Evolutionary conservation across 1,140 invertebrate genomes (phyloP).

Genomic region (Theocolax elegans): DNA sequence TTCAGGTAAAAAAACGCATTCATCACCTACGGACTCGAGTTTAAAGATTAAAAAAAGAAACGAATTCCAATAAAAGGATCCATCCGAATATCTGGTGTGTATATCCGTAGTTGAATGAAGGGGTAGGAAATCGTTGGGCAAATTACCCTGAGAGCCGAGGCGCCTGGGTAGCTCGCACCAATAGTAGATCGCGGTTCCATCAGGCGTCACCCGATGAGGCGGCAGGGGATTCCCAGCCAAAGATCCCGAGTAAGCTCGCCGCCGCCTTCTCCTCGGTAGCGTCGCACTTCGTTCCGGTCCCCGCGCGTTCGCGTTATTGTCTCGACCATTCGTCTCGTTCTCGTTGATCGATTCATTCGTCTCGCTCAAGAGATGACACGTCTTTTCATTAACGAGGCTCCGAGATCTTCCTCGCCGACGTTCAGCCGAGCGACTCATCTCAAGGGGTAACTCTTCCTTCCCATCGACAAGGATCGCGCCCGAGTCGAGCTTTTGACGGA

Average conservation of each 20-base stretch:
- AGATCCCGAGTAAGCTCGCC: constrained; percentile 58
- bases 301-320: constrained; percentile 58
- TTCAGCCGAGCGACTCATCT: not conserved
- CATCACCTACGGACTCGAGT: no score
- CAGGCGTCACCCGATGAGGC: constrained; percentile 79
- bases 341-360: constrained; percentile 45
- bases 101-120: not conserved
- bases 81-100: constrained; percentile 29
- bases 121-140: constrained; percentile 37
- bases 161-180: constrained; percentile 78
- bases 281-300: constrained; percentile 58
- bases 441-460: constrained; percentile 74
- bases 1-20: not conserved
- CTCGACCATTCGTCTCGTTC: constrained; percentile 29
- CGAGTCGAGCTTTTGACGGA: constrained; percentile 60
- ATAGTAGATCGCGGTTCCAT: constrained; percentile 85
- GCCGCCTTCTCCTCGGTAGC: constrained; percentile 59
- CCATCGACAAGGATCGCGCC: constrained; percentile 71
- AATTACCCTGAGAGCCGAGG: constrained; percentile 68
- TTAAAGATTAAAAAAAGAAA: no score
- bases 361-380: constrained; percentile 2
- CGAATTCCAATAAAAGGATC: constrained; percentile 32
- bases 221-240: constrained; percentile 67
- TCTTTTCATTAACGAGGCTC: constrained; percentile 18
- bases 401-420: constrained; percentile 11